Evolutionary conservation across 2,113 vertebrate species (phyloP).

Genomic region (Entomyzon cyanotis): DNA sequence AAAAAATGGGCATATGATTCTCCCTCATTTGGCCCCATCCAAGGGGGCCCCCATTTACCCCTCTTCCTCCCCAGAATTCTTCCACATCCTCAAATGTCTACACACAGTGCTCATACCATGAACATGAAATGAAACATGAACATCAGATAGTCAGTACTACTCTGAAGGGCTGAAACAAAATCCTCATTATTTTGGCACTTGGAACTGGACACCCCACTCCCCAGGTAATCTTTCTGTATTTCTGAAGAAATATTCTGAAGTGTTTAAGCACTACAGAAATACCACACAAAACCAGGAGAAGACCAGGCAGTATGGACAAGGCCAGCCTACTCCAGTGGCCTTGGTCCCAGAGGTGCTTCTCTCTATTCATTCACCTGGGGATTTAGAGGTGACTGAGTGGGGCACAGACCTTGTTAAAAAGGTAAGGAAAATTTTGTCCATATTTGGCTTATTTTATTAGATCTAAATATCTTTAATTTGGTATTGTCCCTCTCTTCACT

Average conservation of each 20-base stretch:
- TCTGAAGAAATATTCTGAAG: too few species aligned
- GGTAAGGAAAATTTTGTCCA: not conserved
- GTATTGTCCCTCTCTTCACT: not conserved
- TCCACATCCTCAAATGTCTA: not conserved
- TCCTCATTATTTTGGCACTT: not conserved
- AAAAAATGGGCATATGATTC: not conserved
- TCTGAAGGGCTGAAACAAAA: not conserved
- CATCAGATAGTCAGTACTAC: not conserved
- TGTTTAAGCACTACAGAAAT: not conserved
- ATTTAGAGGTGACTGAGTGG: not conserved
- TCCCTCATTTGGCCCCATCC: not conserved
- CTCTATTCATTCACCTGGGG: rapidly evolving
- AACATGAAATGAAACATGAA: not conserved
- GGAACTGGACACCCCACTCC: rapidly evolving
- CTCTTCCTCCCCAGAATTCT: not conserved
- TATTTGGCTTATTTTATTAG: not conserved
- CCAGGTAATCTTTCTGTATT: too few species aligned
- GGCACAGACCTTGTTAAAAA: not conserved
- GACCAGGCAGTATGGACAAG: not conserved
- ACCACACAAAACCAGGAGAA: not conserved
- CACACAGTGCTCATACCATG: not conserved
- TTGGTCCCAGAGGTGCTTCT: rapidly evolving
- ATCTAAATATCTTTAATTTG: not conserved
- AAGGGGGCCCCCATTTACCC: not conserved
- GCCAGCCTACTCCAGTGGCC: not conserved